Percentiles rank a stretch among this genome's conserved stretches.
phyloP scores from a whole-genome alignment of 2,113 vertebrate genomes.

The Grammomys surdaster region DNA sequence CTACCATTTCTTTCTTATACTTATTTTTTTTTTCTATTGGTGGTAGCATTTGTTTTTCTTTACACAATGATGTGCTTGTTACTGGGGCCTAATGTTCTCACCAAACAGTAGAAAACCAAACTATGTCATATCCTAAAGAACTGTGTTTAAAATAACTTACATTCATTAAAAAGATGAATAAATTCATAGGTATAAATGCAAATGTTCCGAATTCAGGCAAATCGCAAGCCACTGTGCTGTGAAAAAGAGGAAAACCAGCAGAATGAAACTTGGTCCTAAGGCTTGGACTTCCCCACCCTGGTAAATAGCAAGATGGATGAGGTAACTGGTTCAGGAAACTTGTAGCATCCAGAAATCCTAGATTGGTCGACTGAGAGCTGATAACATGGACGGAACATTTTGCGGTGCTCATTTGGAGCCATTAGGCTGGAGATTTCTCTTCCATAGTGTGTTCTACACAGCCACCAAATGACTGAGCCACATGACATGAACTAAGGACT shows the following conservation, averaged over 20 bases:
- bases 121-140: slow-evolving; percentile 80
- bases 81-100: slow-evolving; percentile 85
- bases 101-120: slow-evolving; percentile 84
- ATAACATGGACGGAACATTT: slow-evolving; percentile 76
- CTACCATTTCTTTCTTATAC: neutral
- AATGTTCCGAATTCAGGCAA: slow-evolving; percentile 81
- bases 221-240: slow-evolving; percentile 66
- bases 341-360: neutral
- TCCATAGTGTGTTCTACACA: neutral
- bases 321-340: neutral
- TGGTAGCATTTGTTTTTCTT: slow-evolving; percentile 81
- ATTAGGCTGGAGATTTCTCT: neutral
- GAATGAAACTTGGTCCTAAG: slow-evolving; percentile 75
- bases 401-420: neutral
- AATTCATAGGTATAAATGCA: slow-evolving; percentile 84
- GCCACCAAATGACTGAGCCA: neutral
- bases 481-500: neutral
- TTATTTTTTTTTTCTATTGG: neutral
- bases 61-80: slow-evolving; percentile 83
- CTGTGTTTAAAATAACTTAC: slow-evolving; percentile 87
- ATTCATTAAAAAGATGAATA: slow-evolving; percentile 76
- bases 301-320: slow-evolving; percentile 72
- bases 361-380: neutral
- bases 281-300: slow-evolving; percentile 59
- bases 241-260: neutral